Evolutionary conservation across 2,797 vertebrate species (phyloP), one percentile per base, ranked within the genome.

Genomic region (Notolabrus celidotus): DNA sequence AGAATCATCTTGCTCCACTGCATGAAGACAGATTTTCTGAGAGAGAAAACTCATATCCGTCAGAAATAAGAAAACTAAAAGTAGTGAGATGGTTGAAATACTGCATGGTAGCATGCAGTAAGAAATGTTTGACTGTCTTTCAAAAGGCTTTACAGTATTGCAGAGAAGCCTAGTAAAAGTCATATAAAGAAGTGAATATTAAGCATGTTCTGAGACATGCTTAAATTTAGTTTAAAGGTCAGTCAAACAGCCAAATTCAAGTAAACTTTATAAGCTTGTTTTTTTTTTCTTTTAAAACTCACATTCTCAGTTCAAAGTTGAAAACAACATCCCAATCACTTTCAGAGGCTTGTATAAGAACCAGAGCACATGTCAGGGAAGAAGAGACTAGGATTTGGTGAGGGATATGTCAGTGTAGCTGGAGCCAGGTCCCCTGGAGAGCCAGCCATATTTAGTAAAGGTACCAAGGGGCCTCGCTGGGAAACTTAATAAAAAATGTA

Each of bases 391-490:
- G 36, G 41, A 57, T 78, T 74, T 82, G 77, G 36, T 67, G 55
- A 66, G 47, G 57, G 68, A 31, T 59, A 65, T 77, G 59, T 74
- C 17, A 47, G 52, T 71, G 57, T 67, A 80, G 60, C 49, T 46
- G 20, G 68, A 82, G 75, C 55, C 60, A 33, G 29, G 56, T 80
- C 84, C 86, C 80, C 80, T 79, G 70, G 84, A 86, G 87, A 88
- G 73, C 62, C 51, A 20, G 78, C 83, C 80, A 82, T 86, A 88
- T 91, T 92, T 91, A 86, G 88, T 59, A 34, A 77, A 83, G 71
- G 71, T 74, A 86, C 74, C 82, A 85, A 41, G 73, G 81, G 82
- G 70, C 77, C 79, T 65, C 12, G 69, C 83, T 88, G 82, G 78
- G 77, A 87, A 89, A 86, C 75, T 68, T 85, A 81, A 89, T 86